These are phyloP conservation scores for Telmatochromis brachygnathus DNA, from an alignment of 2,113 vertebrate genomes.

Conservation along the genomic window DNA sequence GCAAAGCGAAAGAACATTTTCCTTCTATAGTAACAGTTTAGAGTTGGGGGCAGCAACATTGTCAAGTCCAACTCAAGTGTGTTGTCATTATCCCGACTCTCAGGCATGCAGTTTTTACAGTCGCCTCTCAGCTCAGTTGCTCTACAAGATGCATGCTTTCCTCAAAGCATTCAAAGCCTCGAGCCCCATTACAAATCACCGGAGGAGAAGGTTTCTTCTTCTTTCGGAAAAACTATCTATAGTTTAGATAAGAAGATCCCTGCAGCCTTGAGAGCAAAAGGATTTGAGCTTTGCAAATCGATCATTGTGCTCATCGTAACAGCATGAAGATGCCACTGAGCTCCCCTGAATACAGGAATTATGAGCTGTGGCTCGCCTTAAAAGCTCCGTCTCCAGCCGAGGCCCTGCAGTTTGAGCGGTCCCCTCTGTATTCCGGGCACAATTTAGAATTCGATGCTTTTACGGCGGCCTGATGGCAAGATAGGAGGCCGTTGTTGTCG, in stretches of 20 bases:
- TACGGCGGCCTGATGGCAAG: constrained; percentile 41
- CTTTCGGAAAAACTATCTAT: neutral
- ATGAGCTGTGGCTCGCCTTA: constrained; percentile 34
- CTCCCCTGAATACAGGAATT: constrained; percentile 38
- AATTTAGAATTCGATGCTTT: constrained; percentile 55
- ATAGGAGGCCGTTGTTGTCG: constrained; percentile 54
- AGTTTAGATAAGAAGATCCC: constrained; percentile 5
- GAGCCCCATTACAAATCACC: neutral
- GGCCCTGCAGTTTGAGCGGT: neutral
- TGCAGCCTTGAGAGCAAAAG: neutral
- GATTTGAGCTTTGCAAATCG: neutral
- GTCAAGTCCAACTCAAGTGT: neutral
- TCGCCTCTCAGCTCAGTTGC: neutral
- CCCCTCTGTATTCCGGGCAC: constrained; percentile 45
- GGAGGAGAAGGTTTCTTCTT: neutral
- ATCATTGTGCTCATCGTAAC: constrained; percentile 13
- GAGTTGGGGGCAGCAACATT: neutral
- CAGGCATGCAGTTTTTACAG: neutral
- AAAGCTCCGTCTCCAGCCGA: constrained; percentile 33
- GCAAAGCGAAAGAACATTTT: neutral
- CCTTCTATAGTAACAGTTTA: neutral
- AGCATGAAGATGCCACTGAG: constrained; percentile 25
- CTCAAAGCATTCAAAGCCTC: neutral
- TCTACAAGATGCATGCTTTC: neutral
- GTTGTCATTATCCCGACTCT: neutral